A percentile compares a stretch with the other conserved stretches of the same genome.
phyloP scores from a whole-genome alignment of 1,140 invertebrate species.

The Spodoptera litura region DNA sequence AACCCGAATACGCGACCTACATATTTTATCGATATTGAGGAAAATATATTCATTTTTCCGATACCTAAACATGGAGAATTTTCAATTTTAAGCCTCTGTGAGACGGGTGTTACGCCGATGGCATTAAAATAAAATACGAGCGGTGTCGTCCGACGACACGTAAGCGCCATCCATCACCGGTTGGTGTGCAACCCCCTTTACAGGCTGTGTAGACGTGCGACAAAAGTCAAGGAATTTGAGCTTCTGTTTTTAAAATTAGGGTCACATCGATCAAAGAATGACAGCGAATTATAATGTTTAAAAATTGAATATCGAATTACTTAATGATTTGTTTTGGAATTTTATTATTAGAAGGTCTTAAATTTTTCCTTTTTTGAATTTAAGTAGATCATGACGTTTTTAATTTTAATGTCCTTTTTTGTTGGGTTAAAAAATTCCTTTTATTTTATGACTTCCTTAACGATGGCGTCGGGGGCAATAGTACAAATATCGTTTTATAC shows the following conservation, averaged over 20 bases:
- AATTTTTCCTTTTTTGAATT: no score
- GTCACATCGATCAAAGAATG: slow-evolving; percentile 42
- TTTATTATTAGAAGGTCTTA: not conserved
- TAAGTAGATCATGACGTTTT: no score
- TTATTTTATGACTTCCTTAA: no score
- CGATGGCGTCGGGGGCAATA: no score
- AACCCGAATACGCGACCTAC: slow-evolving; percentile 13
- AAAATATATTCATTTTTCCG: slow-evolving; percentile 58
- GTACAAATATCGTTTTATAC: no score
- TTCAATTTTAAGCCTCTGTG: slow-evolving; percentile 80
- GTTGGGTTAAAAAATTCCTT: no score
- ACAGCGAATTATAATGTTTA: slow-evolving; percentile 22
- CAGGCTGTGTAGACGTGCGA: slow-evolving; percentile 38
- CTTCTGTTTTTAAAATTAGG: slow-evolving; percentile 29
- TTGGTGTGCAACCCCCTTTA: slow-evolving; percentile 67
- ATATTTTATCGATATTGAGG: slow-evolving; percentile 32
- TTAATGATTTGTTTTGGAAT: not conserved
- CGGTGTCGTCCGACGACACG: slow-evolving; percentile 76
- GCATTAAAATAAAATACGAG: slow-evolving; percentile 82
- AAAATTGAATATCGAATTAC: slow-evolving; percentile 36
- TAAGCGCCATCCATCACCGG: slow-evolving; percentile 79
- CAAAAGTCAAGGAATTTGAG: slow-evolving; percentile 45
- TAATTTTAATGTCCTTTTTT: no score
- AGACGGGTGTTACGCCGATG: slow-evolving; percentile 61
- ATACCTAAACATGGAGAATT: slow-evolving; percentile 74